A percentile compares a stretch with the other conserved stretches of the same genome.
Conservation (phyloP, 2,888 invertebrate species). For the Drosophila kuntzei region DNA sequence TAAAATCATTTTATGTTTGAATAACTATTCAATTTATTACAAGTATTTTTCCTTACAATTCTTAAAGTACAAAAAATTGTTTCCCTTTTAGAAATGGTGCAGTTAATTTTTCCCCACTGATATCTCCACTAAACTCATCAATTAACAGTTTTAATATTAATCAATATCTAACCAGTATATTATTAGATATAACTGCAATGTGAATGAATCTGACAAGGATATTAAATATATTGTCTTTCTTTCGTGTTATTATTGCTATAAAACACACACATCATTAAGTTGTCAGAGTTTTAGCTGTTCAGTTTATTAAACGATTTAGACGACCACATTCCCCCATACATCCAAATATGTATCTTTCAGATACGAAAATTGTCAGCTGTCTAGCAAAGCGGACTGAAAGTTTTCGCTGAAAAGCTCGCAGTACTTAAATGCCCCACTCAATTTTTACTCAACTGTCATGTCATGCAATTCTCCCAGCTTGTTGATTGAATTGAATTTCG, state of each 20-base stretch:
- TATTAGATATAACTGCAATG: neutral
- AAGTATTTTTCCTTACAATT: neutral
- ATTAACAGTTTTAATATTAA: neutral
- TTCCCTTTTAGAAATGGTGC: neutral
- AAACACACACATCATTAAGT: constrained; percentile 38
- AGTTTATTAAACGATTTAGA: constrained; percentile 47
- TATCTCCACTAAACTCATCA: neutral
- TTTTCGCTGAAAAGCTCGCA: constrained; percentile 14
- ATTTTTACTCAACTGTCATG: constrained; percentile 57
- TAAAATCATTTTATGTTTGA: neutral
- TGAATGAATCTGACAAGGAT: neutral
- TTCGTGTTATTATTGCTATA: constrained; percentile 12
- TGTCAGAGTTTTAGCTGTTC: constrained; percentile 26
- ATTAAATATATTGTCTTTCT: neutral
- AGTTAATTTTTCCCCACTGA: neutral
- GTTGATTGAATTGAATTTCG: constrained; percentile 73
- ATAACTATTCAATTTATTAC: neutral
- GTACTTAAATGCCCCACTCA: constrained; percentile 39
- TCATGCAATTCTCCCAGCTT: constrained; percentile 40
- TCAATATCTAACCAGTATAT: neutral
- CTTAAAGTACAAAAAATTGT: too few species aligned
- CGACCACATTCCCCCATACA: neutral
- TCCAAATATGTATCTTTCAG: constrained; percentile 4
- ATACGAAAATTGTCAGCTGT: constrained; percentile 21
- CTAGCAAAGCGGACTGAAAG: constrained; percentile 24